Evolutionary conservation across 2,797 vertebrate species (phyloP).

Genomic region (Aeoliscus strigatus): DNA sequence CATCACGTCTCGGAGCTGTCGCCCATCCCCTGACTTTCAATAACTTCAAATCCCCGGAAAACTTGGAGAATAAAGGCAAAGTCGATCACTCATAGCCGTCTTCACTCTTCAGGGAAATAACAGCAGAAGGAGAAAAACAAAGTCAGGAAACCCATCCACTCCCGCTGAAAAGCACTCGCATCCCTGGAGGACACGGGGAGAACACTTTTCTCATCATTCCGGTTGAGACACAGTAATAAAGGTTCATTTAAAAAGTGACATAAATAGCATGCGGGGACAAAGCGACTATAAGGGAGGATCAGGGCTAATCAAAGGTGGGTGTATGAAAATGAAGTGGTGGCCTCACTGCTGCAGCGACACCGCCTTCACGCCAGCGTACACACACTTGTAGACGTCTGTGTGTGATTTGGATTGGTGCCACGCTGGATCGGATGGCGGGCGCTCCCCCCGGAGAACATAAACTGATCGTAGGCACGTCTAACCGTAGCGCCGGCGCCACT

Average conservation of each 20-base stretch:
- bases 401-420: slow-evolving; percentile 34
- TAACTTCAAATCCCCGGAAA: slow-evolving; percentile 72
- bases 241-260: slow-evolving; percentile 58
- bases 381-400: no score
- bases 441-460: slow-evolving; percentile 28
- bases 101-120: slow-evolving; percentile 70
- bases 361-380: no score
- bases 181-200: slow-evolving; percentile 46
- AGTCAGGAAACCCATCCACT: slow-evolving; percentile 62
- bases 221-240: slow-evolving; percentile 57
- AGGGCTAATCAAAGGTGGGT: slow-evolving; percentile 49
- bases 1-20: slow-evolving; percentile 57
- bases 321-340: no score
- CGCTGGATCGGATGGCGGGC: slow-evolving; percentile 14
- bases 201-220: slow-evolving; percentile 54
- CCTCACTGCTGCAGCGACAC: no score
- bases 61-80: slow-evolving; percentile 63
- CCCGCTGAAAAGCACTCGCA: slow-evolving; percentile 30
- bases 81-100: slow-evolving; percentile 67
- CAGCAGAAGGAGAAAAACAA: slow-evolving; percentile 68
- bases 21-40: slow-evolving; percentile 64
- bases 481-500: no score
- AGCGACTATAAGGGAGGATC: slow-evolving; percentile 35
- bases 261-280: slow-evolving; percentile 34
- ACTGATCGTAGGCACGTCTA: slow-evolving; percentile 26